Evolutionary conservation across 2,888 invertebrate genomes (phyloP), one percentile per base, ranked within the genome.

Genomic region (Cephus pulcher): DNA sequence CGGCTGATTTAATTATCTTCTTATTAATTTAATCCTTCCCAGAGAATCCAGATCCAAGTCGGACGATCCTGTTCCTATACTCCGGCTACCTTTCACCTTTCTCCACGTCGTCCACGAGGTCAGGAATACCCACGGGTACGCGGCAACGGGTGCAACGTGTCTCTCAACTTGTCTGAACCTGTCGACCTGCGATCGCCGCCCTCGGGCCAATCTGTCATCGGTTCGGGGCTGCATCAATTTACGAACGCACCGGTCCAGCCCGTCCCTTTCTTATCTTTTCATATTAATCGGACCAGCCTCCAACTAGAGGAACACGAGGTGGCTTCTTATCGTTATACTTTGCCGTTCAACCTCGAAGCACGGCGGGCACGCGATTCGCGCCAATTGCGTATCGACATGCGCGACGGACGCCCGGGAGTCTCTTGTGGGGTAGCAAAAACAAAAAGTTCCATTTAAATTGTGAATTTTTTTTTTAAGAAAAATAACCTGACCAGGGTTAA

Each of bases 251-350:
- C 56, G 23, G 23, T 34, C 6, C 12, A 35, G 74, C 37, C 6
- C 30, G 23, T 34, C 23, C 35, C 35, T 40, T 6, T 9, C 56
- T 6, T 32, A 23, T 73, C 32, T 74, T 34, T 23, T 70, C 71
- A 34, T 76, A 78, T 78, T 73, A 78, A 76, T 78, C 78, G 6
- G 35, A 23, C 70, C n/a, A 73, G 56, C 76, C 78, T 76, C 73
- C 71, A 68, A 73, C 56, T 76, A 15, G n/a, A 33, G 12, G 12
- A 15, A 23, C 23, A 6, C 56, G 23, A 56, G 56, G 9, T 15
- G 56, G 23, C 15, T 23, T 23, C 56, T 56, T 56, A 56, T 56
- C 56, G 23, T 23, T 56, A 56, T 9, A 56, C 2, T 23, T 15
- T 23, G 23, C 56, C 23, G 56, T 56, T 56, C 23, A 9, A 9